These are phyloP conservation scores for Gambelia wislizenii DNA, from an alignment of 2,797 vertebrate genomes.

Conservation along the genomic window DNA sequence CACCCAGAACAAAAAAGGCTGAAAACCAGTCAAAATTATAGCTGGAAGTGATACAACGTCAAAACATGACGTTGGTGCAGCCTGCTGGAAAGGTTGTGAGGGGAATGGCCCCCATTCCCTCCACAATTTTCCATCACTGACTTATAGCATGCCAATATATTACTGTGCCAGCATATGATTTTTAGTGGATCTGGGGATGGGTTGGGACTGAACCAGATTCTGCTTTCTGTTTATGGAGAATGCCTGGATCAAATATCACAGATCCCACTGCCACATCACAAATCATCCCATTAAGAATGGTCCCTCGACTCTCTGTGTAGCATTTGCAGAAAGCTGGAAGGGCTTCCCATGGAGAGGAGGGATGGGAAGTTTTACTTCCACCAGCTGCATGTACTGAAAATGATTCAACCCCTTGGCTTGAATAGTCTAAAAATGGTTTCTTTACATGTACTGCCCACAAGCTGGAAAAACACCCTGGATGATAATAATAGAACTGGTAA, in stretches of 20 bases:
- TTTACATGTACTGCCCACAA: conserved; percentile 17
- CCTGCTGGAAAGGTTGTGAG: no score
- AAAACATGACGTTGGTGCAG: no score
- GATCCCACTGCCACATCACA: neutral
- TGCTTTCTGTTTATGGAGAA: neutral
- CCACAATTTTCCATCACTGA: no score
- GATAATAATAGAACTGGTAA: neutral
- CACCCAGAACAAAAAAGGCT: no score
- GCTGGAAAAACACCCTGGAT: conserved; percentile 31
- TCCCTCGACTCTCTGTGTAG: neutral
- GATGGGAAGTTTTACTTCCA: neutral
- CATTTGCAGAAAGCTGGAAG: neutral
- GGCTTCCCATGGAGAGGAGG: neutral
- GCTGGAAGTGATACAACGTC: no score
- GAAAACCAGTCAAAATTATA: no score
- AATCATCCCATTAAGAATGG: neutral
- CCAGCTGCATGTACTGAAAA: neutral
- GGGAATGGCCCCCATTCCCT: no score
- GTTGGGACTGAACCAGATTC: neutral
- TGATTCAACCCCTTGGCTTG: neutral
- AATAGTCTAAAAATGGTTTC: conserved; percentile 58
- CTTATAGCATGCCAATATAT: conserved; percentile 15
- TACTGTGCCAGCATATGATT: conserved; percentile 56
- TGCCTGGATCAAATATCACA: neutral
- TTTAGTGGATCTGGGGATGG: neutral